Evolutionary conservation across 1,140 invertebrate species (phyloP).

Genomic region (Himalopsyche phryganea): DNA sequence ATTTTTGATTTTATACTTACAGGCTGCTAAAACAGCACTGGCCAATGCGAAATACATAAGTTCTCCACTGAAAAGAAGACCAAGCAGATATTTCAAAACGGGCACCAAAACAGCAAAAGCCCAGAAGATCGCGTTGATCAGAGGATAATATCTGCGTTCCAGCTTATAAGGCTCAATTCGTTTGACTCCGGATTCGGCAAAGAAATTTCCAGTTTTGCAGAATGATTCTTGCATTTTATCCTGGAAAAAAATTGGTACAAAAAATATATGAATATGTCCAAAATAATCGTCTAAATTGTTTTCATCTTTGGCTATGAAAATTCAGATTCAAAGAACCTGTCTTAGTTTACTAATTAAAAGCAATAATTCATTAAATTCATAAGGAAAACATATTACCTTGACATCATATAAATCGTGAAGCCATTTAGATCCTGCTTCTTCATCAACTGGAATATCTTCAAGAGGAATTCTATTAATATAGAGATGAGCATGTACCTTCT

Average conservation of each 20-base stretch:
- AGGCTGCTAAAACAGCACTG: conserved; percentile 61
- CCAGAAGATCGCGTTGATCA: conserved; percentile 73
- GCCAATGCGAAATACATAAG: conserved; percentile 68
- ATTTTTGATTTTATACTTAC: conserved; percentile 56
- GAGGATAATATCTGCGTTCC: conserved; percentile 59
- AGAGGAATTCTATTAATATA: conserved; percentile 79
- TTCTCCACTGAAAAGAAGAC: conserved; percentile 68
- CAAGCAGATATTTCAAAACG: conserved; percentile 67
- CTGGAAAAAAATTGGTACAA: conserved; percentile 49
- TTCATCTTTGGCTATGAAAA: too few species aligned
- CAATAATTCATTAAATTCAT: too few species aligned
- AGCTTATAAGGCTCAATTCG: conserved; percentile 56
- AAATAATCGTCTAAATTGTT: too few species aligned
- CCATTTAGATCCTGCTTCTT: conserved; percentile 76
- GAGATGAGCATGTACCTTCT: conserved; percentile 70
- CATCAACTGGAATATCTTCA: conserved; percentile 73
- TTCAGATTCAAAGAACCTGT: too few species aligned
- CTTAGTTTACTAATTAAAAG: too few species aligned
- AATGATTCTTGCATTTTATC: conserved; percentile 80
- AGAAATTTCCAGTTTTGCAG: conserved; percentile 77
- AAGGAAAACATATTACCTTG: conserved; percentile 61
- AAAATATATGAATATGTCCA: too few species aligned
- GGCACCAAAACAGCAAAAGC: conserved; percentile 64
- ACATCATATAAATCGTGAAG: conserved; percentile 74
- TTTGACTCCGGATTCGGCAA: conserved; percentile 67